These are phyloP conservation scores for Rhipidura dahli DNA, from an alignment of 2,113 vertebrate species.

Conservation along the genomic window DNA sequence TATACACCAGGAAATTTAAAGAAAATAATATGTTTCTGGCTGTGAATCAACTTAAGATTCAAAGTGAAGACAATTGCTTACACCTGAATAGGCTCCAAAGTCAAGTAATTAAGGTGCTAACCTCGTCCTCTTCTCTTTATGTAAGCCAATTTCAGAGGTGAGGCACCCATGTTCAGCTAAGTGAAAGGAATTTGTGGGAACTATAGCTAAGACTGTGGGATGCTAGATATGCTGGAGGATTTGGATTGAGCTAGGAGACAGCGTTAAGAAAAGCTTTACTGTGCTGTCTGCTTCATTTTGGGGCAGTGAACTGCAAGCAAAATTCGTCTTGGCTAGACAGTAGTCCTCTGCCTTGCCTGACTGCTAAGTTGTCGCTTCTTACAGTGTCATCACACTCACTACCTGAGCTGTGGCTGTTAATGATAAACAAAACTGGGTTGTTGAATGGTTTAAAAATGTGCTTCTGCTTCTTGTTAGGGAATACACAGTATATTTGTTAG, in stretches of 20 bases:
- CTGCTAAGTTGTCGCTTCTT: background rate
- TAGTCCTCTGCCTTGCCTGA: background rate
- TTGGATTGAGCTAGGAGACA: background rate
- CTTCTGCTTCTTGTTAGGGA: background rate
- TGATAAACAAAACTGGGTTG: background rate
- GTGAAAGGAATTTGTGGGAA: background rate
- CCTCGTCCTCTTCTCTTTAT: background rate
- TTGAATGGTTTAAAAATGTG: background rate
- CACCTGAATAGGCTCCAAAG: background rate
- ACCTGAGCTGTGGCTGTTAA: background rate
- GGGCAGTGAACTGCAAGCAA: background rate
- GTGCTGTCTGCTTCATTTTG: background rate
- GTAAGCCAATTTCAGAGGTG: background rate
- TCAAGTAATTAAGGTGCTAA: background rate
- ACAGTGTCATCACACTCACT: background rate
- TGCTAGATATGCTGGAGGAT: background rate
- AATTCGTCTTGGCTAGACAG: background rate
- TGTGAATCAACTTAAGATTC: background rate
- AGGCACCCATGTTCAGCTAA: background rate
- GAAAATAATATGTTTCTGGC: background rate
- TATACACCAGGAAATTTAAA: background rate
- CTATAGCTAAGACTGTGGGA: background rate
- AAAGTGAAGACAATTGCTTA: background rate
- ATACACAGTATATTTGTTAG: background rate
- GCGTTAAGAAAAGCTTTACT: background rate